Conservation (phyloP, 2,888 invertebrate genomes). For the Danaus chrysippus region DNA sequence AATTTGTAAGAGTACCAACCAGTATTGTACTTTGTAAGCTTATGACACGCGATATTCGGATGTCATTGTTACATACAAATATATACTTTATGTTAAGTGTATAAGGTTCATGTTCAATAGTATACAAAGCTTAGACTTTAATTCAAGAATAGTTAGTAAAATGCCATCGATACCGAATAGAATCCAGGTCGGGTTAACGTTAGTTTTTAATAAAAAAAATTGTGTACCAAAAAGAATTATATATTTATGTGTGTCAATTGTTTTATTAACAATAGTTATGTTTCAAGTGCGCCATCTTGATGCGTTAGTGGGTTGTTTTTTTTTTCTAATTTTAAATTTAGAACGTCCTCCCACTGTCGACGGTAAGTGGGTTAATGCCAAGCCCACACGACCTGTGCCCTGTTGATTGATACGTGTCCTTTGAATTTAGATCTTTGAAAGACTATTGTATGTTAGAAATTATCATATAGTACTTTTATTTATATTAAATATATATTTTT, state of each 20-base stretch:
- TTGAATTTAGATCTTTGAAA: constrained; percentile 8
- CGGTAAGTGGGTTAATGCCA: constrained; percentile 74
- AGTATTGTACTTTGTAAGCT: constrained; percentile 18
- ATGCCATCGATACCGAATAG: constrained; percentile 19
- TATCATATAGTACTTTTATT: not conserved
- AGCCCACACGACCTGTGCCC: constrained; percentile 66
- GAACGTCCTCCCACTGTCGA: constrained; percentile 71
- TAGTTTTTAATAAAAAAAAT: not conserved
- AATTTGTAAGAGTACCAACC: constrained; percentile 20
- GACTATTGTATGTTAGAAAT: not conserved
- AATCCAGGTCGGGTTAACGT: constrained; percentile 17
- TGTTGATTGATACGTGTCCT: constrained; percentile 47
- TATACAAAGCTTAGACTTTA: constrained; percentile 8
- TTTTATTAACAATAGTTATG: too few species aligned
- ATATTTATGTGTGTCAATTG: too few species aligned
- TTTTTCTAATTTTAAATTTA: constrained; percentile 59
- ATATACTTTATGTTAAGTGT: constrained; percentile 9
- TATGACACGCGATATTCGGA: constrained; percentile 20
- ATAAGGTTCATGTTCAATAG: constrained; percentile 12
- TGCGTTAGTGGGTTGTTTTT: constrained; percentile 43
- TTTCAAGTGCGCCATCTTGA: too few species aligned
- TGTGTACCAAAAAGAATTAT: too few species aligned
- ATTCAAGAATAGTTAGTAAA: constrained; percentile 21
- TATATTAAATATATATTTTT: not conserved
- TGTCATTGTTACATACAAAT: not conserved